phyloP scores from a whole-genome alignment of 2,113 vertebrate species.

The Mohoua ochrocephala region DNA sequence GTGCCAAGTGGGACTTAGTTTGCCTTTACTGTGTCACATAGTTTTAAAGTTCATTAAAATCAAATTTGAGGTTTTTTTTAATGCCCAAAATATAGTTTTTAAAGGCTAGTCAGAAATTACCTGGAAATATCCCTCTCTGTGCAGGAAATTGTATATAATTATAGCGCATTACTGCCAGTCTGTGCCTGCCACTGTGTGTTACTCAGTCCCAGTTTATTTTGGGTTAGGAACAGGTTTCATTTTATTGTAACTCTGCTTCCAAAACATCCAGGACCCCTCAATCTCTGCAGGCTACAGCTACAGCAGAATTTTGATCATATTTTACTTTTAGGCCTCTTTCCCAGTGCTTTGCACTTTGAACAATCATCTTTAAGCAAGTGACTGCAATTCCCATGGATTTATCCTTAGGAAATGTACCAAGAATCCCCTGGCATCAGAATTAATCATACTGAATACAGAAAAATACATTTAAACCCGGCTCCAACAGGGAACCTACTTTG shows the following conservation, averaged over 20 bases:
- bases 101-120: conserved; percentile 33
- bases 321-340: conserved; percentile 19
- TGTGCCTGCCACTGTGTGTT: conserved; percentile 1
- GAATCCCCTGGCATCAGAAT: conserved; percentile 6
- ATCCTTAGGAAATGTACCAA: conserved; percentile 16
- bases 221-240: not conserved
- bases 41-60: conserved; percentile 22
- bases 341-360: not conserved
- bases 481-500: not conserved
- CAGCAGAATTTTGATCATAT: not conserved
- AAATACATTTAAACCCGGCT: not conserved
- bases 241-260: conserved; percentile 6
- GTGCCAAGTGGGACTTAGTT: not conserved
- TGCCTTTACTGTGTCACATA: not conserved
- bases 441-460: not conserved
- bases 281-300: conserved; percentile 9
- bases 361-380: conserved; percentile 27
- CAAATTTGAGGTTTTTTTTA: not conserved
- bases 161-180: conserved; percentile 26
- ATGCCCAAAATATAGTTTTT: not conserved
- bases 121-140: conserved; percentile 32
- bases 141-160: conserved; percentile 50
- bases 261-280: not conserved
- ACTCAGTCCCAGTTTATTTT: conserved; percentile 4
- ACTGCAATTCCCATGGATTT: conserved; percentile 40